Evolutionary conservation across 2,797 vertebrate genomes (phyloP).

Genomic region (Coluber constrictor): DNA sequence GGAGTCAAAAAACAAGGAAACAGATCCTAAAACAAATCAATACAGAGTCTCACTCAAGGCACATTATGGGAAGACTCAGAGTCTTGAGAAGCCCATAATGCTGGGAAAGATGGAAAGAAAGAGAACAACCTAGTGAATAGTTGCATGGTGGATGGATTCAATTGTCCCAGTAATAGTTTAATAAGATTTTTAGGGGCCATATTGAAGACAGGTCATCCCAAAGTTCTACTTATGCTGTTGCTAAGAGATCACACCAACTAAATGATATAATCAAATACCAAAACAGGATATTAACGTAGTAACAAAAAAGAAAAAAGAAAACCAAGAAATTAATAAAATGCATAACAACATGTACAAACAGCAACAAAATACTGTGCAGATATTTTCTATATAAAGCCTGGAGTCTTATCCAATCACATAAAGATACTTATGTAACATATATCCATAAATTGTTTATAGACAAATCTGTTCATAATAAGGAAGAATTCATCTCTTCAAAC

Average conservation of each 20-base stretch:
- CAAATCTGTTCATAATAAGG: neutral
- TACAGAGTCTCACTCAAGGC: neutral
- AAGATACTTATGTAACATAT: neutral
- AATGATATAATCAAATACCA: neutral
- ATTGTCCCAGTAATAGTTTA: neutral
- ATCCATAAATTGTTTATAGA: neutral
- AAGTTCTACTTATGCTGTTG: neutral
- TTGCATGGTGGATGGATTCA: neutral
- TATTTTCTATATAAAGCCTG: neutral
- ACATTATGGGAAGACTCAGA: neutral
- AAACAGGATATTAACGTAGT: neutral
- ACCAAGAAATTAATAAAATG: neutral
- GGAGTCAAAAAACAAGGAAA: neutral
- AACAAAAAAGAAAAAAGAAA: neutral
- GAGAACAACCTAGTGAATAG: neutral
- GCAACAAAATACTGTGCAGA: neutral
- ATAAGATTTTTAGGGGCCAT: neutral
- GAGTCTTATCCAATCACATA: neutral
- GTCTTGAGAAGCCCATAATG: neutral
- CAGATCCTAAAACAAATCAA: neutral
- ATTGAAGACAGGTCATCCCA: neutral
- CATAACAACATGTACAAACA: neutral
- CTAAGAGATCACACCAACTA: neutral
- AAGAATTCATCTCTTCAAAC: neutral
- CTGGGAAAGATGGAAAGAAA: neutral